Percentiles rank a stretch among this genome's conserved stretches.
Evolutionary conservation across 2,888 invertebrate genomes (phyloP).

Genomic region (Lochmaea capreae): DNA sequence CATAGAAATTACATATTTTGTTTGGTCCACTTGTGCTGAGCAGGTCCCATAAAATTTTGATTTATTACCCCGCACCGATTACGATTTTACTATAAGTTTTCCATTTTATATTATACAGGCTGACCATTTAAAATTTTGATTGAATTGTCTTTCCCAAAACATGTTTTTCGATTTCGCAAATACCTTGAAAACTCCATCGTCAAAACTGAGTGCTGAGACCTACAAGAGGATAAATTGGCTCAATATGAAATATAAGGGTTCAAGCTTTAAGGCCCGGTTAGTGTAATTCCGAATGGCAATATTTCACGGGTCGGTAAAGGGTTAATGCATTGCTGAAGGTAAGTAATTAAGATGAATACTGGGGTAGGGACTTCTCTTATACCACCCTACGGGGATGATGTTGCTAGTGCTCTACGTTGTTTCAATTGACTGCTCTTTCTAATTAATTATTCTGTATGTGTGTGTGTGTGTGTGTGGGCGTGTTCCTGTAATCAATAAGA

Average conservation of each 20-base stretch:
- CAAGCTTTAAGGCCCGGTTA: neutral
- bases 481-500: neutral
- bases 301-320: constrained; percentile 34
- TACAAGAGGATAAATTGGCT: constrained; percentile 31
- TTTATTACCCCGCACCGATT: too few species aligned
- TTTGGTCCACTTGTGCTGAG: too few species aligned
- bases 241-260: constrained; percentile 33
- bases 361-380: constrained; percentile 20
- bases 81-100: too few species aligned
- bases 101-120: neutral
- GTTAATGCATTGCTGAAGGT: constrained; percentile 33
- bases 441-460: constrained; percentile 32
- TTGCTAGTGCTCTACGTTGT: constrained; percentile 4
- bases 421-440: constrained; percentile 32
- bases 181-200: constrained; percentile 23
- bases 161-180: neutral
- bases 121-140: neutral
- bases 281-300: constrained; percentile 23
- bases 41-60: too few species aligned
- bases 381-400: neutral
- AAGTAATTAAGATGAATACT: constrained; percentile 36
- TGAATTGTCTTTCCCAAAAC: neutral
- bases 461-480: constrained; percentile 6
- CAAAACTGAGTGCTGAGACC: constrained; percentile 24
- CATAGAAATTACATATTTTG: too few species aligned